Base-by-base conservation (phyloP, 2,797 vertebrate genomes). In the Amblyraja radiata region DNA sequence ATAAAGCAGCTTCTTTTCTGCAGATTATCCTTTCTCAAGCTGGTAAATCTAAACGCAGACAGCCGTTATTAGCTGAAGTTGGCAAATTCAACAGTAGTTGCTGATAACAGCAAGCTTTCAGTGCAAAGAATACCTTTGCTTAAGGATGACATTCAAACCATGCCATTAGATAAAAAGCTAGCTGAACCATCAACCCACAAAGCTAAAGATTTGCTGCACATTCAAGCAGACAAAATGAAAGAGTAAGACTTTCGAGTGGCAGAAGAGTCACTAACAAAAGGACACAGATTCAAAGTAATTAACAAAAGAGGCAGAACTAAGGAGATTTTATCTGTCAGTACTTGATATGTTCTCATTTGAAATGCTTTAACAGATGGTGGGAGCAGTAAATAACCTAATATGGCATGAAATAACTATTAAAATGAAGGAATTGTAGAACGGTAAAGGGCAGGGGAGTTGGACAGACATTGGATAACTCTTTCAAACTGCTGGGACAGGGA, bases 201-300 rank as follows among this genome's bases (percentile, higher is more conserved):
- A 73, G 18, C 71, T 73, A 73, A 21, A 73, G 71, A 36, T 36
- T 78, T 4, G 61, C 36, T 14, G 16, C 16, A 88, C 9, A 36
- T 65, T 68, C 13, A 63, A 63, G 61, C 65, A 88, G 84, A 32
- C 1, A 65, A 65, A 65, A 65, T 0, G 21, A 65, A 36, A 13
- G 58, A 65, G 4, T 6, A 8, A 88, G 14, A 32, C 28, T 32
- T 32, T 65, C 61, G 9, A 32, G 61, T 32, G n/a, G 61, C 8
- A 88, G 16, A 88, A 88, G 2, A 32, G n/a, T 36, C 16, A 28
- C 6, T 68, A 36, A 36, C 14, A 14, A 88, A 8, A 88, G 14
- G 61, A 88, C 6, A 68, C n/a, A 68, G n/a, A 68, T 88, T 86
- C 88, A n/a, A 86, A 6, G 61, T 65, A 65, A 88, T 86, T 63